Conservation (phyloP, 2,888 invertebrate genomes). For the Prenolepis imparis region DNA sequence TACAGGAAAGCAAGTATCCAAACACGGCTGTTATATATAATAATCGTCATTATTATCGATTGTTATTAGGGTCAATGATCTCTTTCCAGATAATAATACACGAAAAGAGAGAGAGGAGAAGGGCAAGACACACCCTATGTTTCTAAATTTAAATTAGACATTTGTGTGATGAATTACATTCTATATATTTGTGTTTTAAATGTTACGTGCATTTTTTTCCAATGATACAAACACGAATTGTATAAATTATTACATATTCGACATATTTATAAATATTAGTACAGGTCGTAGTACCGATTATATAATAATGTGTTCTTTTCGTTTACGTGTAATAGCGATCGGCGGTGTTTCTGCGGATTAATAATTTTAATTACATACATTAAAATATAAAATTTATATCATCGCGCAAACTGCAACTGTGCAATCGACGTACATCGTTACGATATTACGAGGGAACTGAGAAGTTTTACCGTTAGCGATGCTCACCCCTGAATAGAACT, state of each 20-base stretch:
- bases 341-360: slow-evolving; percentile 5
- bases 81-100: neutral
- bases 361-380: slow-evolving; percentile 49
- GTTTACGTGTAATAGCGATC: slow-evolving; percentile 11
- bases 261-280: neutral
- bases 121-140: neutral
- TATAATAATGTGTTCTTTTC: slow-evolving; percentile 13
- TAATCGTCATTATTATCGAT: neutral
- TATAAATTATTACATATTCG: neutral
- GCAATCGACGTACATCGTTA: slow-evolving; percentile 30
- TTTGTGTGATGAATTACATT: neutral
- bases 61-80: neutral
- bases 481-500: slow-evolving; percentile 65
- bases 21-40: slow-evolving; percentile 4
- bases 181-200: neutral
- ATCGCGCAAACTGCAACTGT: slow-evolving; percentile 4
- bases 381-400: slow-evolving; percentile 22
- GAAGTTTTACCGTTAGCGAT: slow-evolving; percentile 74
- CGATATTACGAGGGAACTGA: slow-evolving; percentile 40
- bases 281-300: neutral
- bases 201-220: neutral
- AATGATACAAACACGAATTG: neutral
- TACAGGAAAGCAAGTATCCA: neutral
- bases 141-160: neutral
- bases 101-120: neutral